Evolutionary conservation across 2,113 vertebrate genomes (phyloP).

Genomic region (Plestiodon gilberti): DNA sequence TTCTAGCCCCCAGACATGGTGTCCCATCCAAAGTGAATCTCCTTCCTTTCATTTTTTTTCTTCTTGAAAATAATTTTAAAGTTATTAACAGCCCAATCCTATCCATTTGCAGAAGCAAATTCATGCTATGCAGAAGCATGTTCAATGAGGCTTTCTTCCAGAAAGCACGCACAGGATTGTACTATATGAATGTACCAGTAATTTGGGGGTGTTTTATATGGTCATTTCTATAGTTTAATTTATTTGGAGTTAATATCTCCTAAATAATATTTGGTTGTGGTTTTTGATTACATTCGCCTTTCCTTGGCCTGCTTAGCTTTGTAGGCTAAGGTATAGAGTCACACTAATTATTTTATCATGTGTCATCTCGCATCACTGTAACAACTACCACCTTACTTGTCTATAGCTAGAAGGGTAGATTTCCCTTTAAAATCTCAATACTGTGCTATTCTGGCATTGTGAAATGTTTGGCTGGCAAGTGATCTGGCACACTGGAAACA

Average conservation of each 20-base stretch:
- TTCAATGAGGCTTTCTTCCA: too few species aligned
- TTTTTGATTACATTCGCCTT: constrained; percentile 27
- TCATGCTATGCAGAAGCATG: too few species aligned
- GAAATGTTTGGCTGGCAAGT: constrained; percentile 63
- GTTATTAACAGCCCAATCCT: too few species aligned
- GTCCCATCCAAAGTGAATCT: too few species aligned
- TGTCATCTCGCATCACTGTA: constrained; percentile 51
- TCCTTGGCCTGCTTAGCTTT: constrained; percentile 4
- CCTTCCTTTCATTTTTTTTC: too few species aligned
- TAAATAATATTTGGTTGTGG: constrained; percentile 15
- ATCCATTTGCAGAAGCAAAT: too few species aligned
- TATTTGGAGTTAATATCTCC: neutral
- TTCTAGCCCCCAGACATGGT: too few species aligned
- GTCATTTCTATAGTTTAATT: too few species aligned
- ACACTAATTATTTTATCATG: constrained; percentile 46
- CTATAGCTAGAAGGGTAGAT: constrained; percentile 59
- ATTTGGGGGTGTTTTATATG: too few species aligned
- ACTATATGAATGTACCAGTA: too few species aligned
- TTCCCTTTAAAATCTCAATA: constrained; percentile 57
- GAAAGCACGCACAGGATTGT: too few species aligned
- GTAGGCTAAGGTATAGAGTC: constrained; percentile 38
- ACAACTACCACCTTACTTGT: constrained; percentile 59
- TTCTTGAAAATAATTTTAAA: too few species aligned
- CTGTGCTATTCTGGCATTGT: constrained; percentile 42
- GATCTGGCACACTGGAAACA: constrained; percentile 69